Conservation (phyloP, 2,888 invertebrate species). For the Gastracanthus pulcherrimus region DNA sequence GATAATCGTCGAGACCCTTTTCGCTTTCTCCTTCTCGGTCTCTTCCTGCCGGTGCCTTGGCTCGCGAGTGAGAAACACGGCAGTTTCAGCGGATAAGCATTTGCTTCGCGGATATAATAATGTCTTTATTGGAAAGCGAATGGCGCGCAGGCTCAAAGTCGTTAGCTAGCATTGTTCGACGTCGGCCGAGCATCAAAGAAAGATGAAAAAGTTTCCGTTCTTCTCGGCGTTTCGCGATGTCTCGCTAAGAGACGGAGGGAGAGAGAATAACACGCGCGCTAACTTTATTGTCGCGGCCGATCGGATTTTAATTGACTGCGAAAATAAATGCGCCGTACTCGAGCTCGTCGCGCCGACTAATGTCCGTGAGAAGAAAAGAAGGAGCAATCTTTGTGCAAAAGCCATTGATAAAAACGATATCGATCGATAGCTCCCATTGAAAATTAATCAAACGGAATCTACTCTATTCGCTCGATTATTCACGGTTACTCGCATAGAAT, state of each 20-base stretch:
- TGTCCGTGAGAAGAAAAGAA: constrained; percentile 37
- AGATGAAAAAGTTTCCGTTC: constrained; percentile 47
- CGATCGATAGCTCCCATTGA: constrained; percentile 4
- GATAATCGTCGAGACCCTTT: constrained; percentile 71
- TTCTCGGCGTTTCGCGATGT: constrained; percentile 23
- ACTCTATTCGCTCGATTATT: neutral
- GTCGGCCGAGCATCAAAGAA: constrained; percentile 55
- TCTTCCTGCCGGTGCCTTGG: constrained; percentile 37
- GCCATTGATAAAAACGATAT: constrained; percentile 3
- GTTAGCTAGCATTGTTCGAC: constrained; percentile 55
- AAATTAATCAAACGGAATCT: neutral
- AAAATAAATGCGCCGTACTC: constrained; percentile 15
- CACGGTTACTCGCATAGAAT: neutral
- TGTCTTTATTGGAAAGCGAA: constrained; percentile 75
- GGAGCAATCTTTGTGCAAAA: neutral
- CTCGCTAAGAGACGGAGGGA: neutral
- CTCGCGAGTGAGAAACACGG: constrained; percentile 16
- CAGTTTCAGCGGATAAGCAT: constrained; percentile 72
- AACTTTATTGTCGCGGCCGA: constrained; percentile 48
- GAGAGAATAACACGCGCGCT: constrained; percentile 17
- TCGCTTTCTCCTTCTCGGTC: neutral
- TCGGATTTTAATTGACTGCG: constrained; percentile 51
- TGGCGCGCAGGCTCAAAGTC: constrained; percentile 53
- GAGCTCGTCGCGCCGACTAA: constrained; percentile 10
- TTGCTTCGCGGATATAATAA: constrained; percentile 63